Evolutionary conservation across 2,888 invertebrate genomes (phyloP).

Genomic region (Drosophila diplacantha): DNA sequence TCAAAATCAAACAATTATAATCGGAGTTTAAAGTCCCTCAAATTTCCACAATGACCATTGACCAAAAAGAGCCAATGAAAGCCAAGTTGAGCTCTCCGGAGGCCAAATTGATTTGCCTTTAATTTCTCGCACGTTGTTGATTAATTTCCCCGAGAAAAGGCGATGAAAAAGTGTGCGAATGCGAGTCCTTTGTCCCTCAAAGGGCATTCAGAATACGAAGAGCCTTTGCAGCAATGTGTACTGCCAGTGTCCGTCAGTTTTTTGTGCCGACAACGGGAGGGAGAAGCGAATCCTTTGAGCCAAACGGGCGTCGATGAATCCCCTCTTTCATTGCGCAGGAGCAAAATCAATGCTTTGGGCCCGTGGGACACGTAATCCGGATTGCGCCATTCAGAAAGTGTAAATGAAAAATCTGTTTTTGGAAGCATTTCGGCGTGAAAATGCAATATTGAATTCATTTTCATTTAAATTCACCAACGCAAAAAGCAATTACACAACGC

Average conservation of each 20-base stretch:
- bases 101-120: constrained; percentile 51
- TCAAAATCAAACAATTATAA: no score
- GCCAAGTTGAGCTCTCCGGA: constrained; percentile 5
- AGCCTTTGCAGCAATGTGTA: constrained; percentile 64
- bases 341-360: constrained; percentile 69
- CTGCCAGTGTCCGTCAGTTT: constrained; percentile 38
- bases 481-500: constrained; percentile 71
- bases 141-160: constrained; percentile 58
- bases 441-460: constrained; percentile 77
- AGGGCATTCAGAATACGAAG: constrained; percentile 66
- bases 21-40: neutral
- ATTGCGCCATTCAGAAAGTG: constrained; percentile 75
- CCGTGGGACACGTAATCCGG: constrained; percentile 75
- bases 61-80: neutral
- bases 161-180: constrained; percentile 51
- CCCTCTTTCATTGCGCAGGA: constrained; percentile 54
- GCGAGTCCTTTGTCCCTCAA: constrained; percentile 61
- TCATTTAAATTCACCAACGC: constrained; percentile 72
- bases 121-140: constrained; percentile 72
- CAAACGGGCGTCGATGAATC: constrained; percentile 20
- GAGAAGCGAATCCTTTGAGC: constrained; percentile 53
- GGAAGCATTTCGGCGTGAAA: constrained; percentile 77
- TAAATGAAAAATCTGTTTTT: constrained; percentile 77
- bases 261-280: neutral
- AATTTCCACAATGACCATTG: neutral